Evolutionary conservation across 2,797 vertebrate species (phyloP), one percentile per base, ranked within the genome.

Genomic region (Pangasius djambal): DNA sequence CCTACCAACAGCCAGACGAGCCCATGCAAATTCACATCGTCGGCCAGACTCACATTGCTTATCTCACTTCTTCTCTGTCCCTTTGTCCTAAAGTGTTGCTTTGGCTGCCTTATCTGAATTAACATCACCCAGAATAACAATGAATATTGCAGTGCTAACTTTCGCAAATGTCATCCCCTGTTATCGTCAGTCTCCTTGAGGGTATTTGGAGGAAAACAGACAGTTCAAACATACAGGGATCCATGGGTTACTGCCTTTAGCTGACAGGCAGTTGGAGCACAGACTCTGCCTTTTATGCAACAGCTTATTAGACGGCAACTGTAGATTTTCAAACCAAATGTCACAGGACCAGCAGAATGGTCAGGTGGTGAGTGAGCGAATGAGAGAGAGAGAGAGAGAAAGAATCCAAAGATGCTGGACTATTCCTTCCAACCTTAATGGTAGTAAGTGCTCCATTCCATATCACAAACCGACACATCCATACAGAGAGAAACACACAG

Each of bases 111-210:
- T 87, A 83, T 90, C 77, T 6, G 85, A 87, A 72, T 87, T 22
- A 5, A 3, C 18, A 82, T 61, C 87, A 89, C 74, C 70, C 55
- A 87, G 67, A 74, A 70, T 75, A 70, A 2, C 25, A 88, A 63
- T 72, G 72, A 70, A 89, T 86, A 63, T 18, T 84, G 88, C 83
- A 81, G 74, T 87, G 87, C 86, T 86, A 88, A 86, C 52, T 69
- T 89, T 83, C 55, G 48, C 28, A 85, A 78, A 88, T 85, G 88
- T 88, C 88, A 85, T 52, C 61, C 55, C 75, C 65, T 13, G 67
- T 48, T n/a, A 72, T 69, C 77, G 44, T 55, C 61, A 86, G 70
- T 15, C 65, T 48, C 5, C 50, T 78, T 55, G 48, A 86, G 63
- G 65, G 75, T 48, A 55, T 65, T 84, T 34, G n/a, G 57, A 65